Conservation (phyloP, 2,888 invertebrate genomes). For the Drepanosiphum platanoidis region DNA sequence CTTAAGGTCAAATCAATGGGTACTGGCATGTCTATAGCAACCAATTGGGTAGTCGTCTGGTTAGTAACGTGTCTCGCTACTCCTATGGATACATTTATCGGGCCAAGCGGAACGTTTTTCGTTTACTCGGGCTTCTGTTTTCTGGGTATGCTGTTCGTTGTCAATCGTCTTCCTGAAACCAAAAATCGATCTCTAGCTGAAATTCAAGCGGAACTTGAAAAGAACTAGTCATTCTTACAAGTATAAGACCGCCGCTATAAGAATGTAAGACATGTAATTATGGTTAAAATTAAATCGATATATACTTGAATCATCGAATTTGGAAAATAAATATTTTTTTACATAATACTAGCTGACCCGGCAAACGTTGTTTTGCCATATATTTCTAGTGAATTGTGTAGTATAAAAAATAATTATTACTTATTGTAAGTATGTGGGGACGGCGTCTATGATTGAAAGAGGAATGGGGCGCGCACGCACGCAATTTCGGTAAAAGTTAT, state of each 20-base stretch:
- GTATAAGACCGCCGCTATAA: background rate
- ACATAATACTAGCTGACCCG: background rate
- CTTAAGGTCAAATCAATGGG: constrained; percentile 73
- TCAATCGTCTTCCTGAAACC: constrained; percentile 77
- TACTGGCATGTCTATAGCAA: constrained; percentile 78
- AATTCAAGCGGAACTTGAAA: constrained; percentile 71
- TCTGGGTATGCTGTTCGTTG: constrained; percentile 74
- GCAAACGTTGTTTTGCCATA: no score
- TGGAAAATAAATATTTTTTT: background rate
- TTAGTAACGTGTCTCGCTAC: constrained; percentile 72
- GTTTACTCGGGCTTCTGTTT: constrained; percentile 74
- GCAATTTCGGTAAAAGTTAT: no score
- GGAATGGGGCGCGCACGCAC: no score
- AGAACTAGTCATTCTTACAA: background rate
- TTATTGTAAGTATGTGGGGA: no score
- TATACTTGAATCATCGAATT: background rate
- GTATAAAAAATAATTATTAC: no score
- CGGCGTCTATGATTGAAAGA: no score
- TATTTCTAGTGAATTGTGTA: no score
- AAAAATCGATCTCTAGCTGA: constrained; percentile 72
- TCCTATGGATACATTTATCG: constrained; percentile 71
- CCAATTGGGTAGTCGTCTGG: constrained; percentile 82
- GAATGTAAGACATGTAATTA: background rate
- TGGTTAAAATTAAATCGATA: background rate
- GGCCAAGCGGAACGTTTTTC: constrained; percentile 75